Evolutionary conservation across 1,140 invertebrate species (phyloP).

Genomic region (Phymorhynchus buccinoides): DNA sequence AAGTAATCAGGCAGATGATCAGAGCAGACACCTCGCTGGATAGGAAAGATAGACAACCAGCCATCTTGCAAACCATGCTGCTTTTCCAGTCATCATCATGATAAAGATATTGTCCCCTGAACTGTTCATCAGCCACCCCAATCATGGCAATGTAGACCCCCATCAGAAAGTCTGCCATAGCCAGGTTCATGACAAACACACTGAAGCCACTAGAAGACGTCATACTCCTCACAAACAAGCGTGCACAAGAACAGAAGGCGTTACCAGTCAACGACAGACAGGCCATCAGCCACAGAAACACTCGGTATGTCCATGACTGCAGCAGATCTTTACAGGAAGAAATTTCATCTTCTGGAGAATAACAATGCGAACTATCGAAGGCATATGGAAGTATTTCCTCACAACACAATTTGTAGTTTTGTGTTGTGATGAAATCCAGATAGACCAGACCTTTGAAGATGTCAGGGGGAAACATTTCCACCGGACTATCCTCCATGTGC

Average conservation of each 20-base stretch:
- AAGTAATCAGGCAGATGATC: background rate
- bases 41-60: background rate
- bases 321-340: constrained; percentile 1
- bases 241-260: background rate
- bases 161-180: background rate
- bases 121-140: background rate
- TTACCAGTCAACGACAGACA: background rate
- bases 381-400: background rate
- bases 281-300: background rate
- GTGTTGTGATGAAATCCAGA: background rate
- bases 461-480: background rate
- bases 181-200: background rate
- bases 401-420: background rate
- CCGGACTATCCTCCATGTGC: background rate
- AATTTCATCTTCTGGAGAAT: background rate
- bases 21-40: background rate
- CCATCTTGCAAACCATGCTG: background rate
- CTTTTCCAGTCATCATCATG: background rate
- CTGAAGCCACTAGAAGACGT: background rate
- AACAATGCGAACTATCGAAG: background rate
- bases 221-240: background rate
- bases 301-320: background rate
- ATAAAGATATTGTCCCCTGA: background rate
- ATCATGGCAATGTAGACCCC: background rate
- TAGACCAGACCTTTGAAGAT: background rate